Conservation (phyloP, 1,140 invertebrate species). For the Tetramorium simillimum region DNA sequence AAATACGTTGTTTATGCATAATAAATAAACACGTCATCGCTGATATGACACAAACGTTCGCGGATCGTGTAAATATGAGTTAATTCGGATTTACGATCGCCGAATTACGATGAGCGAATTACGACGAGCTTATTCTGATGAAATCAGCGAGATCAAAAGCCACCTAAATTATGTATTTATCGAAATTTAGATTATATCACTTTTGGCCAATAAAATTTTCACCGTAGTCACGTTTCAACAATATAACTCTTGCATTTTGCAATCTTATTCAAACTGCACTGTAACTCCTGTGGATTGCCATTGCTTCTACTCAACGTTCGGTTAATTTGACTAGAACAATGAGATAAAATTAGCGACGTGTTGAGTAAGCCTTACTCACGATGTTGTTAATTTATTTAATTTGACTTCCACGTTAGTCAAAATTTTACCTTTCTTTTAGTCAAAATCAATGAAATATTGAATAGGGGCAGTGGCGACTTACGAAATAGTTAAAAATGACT, state of each 20-base stretch:
- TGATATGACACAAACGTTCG: background rate
- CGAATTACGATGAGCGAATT: background rate
- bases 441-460: too few species aligned
- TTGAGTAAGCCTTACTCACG: too few species aligned
- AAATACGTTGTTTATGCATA: background rate
- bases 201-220: background rate
- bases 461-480: too few species aligned
- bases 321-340: too few species aligned
- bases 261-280: background rate
- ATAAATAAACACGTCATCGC: constrained; percentile 3
- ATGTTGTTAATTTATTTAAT: too few species aligned
- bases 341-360: too few species aligned
- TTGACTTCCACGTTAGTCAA: too few species aligned
- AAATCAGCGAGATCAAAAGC: background rate
- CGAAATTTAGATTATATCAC: background rate
- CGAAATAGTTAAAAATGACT: too few species aligned
- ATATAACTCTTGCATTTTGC: background rate
- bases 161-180: background rate
- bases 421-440: too few species aligned
- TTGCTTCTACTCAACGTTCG: too few species aligned
- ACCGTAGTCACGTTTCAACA: background rate
- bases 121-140: background rate
- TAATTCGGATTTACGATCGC: too few species aligned
- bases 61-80: background rate
- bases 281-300: too few species aligned